Percentiles rank a stretch among this genome's conserved stretches.
phyloP scores from a whole-genome alignment of 2,113 vertebrate genomes.

The Puntigrus tetrazona region DNA sequence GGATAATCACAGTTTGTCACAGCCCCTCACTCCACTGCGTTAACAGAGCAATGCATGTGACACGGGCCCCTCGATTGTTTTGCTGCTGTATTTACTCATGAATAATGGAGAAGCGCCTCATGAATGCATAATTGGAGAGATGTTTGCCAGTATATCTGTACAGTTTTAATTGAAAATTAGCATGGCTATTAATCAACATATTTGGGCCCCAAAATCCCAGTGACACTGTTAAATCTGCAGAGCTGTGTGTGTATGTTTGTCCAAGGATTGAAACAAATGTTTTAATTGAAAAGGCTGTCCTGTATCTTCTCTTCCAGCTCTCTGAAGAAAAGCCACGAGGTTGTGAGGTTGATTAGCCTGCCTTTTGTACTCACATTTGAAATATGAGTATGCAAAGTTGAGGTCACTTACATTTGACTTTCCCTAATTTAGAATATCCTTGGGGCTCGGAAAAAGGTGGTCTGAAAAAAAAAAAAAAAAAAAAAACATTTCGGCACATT shows the following conservation, averaged over 20 bases:
- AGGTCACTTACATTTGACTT: constrained; percentile 67
- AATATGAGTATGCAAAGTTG: constrained; percentile 63
- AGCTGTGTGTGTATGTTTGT: neutral
- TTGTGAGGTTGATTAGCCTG: constrained; percentile 51
- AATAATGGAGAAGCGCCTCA: constrained; percentile 32
- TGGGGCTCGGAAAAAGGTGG: constrained; percentile 34
- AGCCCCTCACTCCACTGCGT: constrained; percentile 66
- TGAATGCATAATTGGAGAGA: constrained; percentile 44
- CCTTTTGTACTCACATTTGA: constrained; percentile 60
- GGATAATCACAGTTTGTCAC: constrained; percentile 65
- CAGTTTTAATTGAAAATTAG: constrained; percentile 48
- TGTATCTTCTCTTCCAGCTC: constrained; percentile 1
- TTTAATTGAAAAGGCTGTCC: constrained; percentile 10
- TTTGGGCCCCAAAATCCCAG: constrained; percentile 29
- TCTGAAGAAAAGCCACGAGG: constrained; percentile 38
- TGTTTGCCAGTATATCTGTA: constrained; percentile 39
- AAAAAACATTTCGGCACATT: neutral
- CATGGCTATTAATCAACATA: constrained; percentile 47
- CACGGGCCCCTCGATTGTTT: neutral
- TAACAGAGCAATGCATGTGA: constrained; percentile 67
- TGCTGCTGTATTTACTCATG: constrained; percentile 29
- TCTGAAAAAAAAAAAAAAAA: neutral
- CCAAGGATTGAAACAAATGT: constrained; percentile 29
- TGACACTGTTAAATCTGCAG: neutral
- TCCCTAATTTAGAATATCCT: constrained; percentile 60